These are phyloP conservation scores for Cavia porcellus DNA, from an alignment of 2,113 vertebrate species.

Conservation along the genomic window DNA sequence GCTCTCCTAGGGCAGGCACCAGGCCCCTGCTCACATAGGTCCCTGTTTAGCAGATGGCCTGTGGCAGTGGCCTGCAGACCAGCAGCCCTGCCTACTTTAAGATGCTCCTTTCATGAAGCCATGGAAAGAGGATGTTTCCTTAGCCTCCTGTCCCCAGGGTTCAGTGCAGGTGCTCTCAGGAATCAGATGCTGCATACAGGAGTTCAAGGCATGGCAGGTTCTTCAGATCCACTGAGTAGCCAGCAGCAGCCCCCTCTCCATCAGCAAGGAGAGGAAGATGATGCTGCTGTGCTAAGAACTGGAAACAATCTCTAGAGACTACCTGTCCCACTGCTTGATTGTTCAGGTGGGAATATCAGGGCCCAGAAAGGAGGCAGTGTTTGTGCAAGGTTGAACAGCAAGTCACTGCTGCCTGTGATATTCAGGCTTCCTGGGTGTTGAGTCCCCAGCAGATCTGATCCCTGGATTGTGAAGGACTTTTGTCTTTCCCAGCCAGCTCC, in stretches of 20 bases:
- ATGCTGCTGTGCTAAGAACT: background rate
- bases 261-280: background rate
- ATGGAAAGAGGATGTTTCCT: constrained; percentile 84
- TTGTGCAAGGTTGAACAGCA: background rate
- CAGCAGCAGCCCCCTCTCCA: background rate
- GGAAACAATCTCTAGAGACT: background rate
- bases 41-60: background rate
- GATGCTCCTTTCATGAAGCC: constrained; percentile 86
- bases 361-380: background rate
- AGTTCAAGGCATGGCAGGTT: background rate
- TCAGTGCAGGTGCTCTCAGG: constrained; percentile 85
- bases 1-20: background rate
- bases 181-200: background rate
- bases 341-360: background rate
- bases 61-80: accelerated
- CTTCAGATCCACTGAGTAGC: too few relatives aligned
- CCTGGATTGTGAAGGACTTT: background rate
- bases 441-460: background rate
- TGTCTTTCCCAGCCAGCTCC: background rate
- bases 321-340: background rate
- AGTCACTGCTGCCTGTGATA: background rate
- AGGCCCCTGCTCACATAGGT: accelerated
- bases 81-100: constrained; percentile 78
- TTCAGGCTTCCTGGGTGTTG: background rate
- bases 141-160: constrained; percentile 87